These are phyloP conservation scores for Arion vulgaris DNA, from an alignment of 1,140 invertebrate species.

Conservation along the genomic window DNA sequence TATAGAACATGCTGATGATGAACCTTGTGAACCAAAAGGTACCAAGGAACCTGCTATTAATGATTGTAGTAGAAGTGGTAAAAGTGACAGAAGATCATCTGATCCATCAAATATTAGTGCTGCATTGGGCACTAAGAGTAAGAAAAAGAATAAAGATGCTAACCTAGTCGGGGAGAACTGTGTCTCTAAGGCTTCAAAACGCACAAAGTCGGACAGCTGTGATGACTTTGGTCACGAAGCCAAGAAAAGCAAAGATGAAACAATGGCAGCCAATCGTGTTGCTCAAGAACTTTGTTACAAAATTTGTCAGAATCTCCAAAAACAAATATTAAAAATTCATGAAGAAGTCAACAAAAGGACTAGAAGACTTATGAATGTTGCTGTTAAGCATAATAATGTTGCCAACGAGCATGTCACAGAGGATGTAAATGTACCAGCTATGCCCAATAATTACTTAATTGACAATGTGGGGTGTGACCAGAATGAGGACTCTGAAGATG, in stretches of 20 bases:
- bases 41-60: conserved; percentile 28
- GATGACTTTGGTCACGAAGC: conserved; percentile 33
- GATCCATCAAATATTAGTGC: conserved; percentile 11
- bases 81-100: conserved; percentile 4
- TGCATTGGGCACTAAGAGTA: neutral
- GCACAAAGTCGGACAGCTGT: conserved; percentile 24
- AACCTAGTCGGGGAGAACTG: conserved; percentile 32
- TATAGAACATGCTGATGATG: conserved; percentile 1
- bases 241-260: conserved; percentile 33
- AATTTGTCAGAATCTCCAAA: conserved; percentile 82
- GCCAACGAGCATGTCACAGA: neutral
- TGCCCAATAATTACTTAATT: neutral
- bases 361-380: neutral
- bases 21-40: neutral
- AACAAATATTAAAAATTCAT: conserved; percentile 82
- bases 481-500: neutral
- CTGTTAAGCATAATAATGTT: neutral
- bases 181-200: conserved; percentile 29
- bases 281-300: conserved; percentile 79
- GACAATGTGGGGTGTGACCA: neutral
- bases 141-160: conserved; percentile 11
- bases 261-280: conserved; percentile 6
- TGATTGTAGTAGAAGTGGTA: neutral
- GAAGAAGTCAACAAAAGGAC: conserved; percentile 74
- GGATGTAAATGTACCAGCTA: neutral